Conservation (phyloP, 2,797 vertebrate genomes). For the Pseudotriccus pelzelni region DNA sequence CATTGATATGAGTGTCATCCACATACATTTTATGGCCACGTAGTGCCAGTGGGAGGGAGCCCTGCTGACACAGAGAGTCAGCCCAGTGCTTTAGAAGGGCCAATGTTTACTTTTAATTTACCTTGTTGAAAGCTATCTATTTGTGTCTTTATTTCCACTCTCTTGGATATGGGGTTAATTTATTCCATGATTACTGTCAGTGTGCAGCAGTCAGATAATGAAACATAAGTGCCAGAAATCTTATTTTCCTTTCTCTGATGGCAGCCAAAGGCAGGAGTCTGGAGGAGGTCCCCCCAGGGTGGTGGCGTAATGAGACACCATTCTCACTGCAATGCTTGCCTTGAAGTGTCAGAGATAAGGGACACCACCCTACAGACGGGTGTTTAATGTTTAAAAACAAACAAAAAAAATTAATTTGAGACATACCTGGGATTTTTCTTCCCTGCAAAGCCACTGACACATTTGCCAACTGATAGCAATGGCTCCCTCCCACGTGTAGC, state of each 20-base stretch:
- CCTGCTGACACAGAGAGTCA: not conserved
- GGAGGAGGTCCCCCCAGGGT: not conserved
- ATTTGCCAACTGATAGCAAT: not conserved
- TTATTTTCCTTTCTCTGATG: conserved; percentile 37
- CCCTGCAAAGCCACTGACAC: not conserved
- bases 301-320: not conserved
- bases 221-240: conserved; percentile 58
- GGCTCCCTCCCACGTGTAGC: accelerated
- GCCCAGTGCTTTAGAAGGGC: not conserved
- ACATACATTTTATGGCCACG: not conserved
- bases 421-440: not conserved
- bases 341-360: not conserved
- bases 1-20: not conserved
- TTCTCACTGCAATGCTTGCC: not conserved
- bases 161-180: conserved; percentile 72
- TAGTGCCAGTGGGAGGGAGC: not conserved
- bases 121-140: conserved; percentile 50
- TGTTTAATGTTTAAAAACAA: not conserved
- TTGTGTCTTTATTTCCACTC: conserved; percentile 71
- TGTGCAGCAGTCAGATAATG: conserved; percentile 70
- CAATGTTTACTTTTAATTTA: conserved; percentile 66
- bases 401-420: not conserved
- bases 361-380: not conserved
- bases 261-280: not conserved
- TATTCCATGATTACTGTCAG: conserved; percentile 70